Evolutionary conservation across 2,113 vertebrate genomes (phyloP).

Genomic region (Herpailurus yagouaroundi): DNA sequence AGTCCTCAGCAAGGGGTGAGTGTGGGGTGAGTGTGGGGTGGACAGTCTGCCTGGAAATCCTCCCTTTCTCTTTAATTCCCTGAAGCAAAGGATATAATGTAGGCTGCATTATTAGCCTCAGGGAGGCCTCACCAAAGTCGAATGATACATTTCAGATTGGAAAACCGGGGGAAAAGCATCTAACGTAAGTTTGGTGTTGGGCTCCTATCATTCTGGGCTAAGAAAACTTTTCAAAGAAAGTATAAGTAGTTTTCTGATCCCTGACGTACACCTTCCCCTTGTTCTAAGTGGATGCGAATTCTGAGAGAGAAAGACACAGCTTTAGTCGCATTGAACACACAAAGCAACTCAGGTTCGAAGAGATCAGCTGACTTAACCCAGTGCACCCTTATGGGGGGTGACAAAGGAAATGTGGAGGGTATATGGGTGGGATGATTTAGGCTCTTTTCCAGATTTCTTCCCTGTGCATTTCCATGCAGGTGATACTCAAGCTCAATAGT

Average conservation of each 20-base stretch:
- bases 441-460: background rate
- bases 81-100: background rate
- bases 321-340: background rate
- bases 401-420: background rate
- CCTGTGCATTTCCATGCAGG: background rate
- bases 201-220: background rate
- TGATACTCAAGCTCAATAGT: background rate
- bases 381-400: background rate
- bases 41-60: background rate
- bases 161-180: background rate
- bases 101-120: background rate
- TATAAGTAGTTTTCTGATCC: background rate
- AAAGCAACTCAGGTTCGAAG: background rate
- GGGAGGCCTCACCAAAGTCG: background rate
- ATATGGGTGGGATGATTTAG: background rate
- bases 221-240: background rate
- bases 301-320: background rate
- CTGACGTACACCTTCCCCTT: background rate
- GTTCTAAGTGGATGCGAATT: background rate
- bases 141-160: background rate
- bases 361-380: background rate
- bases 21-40: background rate
- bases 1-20: background rate
- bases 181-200: background rate
- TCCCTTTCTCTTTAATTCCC: background rate